Evolutionary conservation across 1,140 invertebrate species (phyloP), one percentile per base, ranked within the genome.

Genomic region (Brachionus plicatilis): DNA sequence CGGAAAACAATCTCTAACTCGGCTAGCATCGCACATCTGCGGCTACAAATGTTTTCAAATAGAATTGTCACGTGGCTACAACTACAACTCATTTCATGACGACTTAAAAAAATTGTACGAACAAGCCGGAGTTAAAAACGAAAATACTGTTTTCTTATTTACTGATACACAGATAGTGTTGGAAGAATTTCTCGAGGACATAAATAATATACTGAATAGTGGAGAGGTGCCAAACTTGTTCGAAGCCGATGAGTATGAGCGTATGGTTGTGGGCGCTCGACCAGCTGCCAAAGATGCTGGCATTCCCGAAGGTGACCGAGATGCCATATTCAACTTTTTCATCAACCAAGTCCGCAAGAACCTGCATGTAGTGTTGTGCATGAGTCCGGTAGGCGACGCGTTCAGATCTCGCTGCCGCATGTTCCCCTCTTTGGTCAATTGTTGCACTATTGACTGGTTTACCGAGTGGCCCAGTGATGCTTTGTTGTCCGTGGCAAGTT

Each of bases 121-220:
- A 70, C 72, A 87, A 17, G 88, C 89, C 45, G 90, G 89, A 11
- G 87, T 89, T 5, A 87, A 90, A 75, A 90, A 90, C 66, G 82
- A 89, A 83, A 86, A 88, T 80, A 89, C 89, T 50, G 88, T 90
- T 1, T 90, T 91, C 85, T 85, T 91, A 1, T 89, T 91, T 84
- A 90, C 90, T 12, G 90, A 90, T 84, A 90, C 88, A 66, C 85
- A 90, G 89, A 93, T 95, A 70, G 92, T 92, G 0, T 93, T 94
- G 41, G 93, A 95, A 87, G 91, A 92, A 50, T 95, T 95, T 88
- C 91, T 95, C n/a, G 94, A 96, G 88, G 94, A 96, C 87, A 94
- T 96, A 27, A 96, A 95, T 87, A 95, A 96, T 87, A 94, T 95
- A 65, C 86, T 90, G 6, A 90, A 90, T 86, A 90, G 89, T 84